A percentile compares a stretch with the other conserved stretches of the same genome.
phyloP scores from a whole-genome alignment of 2,888 invertebrate genomes.

The Herminia tarsipennalis region DNA sequence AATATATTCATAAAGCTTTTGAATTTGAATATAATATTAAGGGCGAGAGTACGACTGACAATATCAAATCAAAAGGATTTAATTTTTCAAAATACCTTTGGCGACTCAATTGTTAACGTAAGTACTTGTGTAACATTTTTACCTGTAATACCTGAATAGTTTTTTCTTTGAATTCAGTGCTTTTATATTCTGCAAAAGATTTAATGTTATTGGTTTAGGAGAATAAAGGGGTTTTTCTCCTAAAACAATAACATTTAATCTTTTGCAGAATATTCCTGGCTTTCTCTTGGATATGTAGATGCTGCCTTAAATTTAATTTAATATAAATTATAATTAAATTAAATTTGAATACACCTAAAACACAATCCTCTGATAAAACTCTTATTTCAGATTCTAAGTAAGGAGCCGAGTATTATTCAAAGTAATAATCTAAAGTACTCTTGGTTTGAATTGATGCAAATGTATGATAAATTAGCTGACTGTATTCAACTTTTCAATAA shows the following conservation, averaged over 20 bases:
- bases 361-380: no score
- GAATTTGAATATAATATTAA: constrained; percentile 51
- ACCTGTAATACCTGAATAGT: constrained; percentile 19
- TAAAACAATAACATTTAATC: no score
- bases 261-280: no score
- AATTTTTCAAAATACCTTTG: constrained; percentile 39
- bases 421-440: constrained; percentile 43
- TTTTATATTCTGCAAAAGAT: no score
- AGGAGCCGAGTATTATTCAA: constrained; percentile 37
- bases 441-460: constrained; percentile 72
- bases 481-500: constrained; percentile 60
- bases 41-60: constrained; percentile 38
- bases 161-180: background rate
- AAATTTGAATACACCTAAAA: no score
- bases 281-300: no score
- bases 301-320: no score
- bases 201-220: no score
- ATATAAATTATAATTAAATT: no score
- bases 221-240: no score
- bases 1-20: constrained; percentile 53
- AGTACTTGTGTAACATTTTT: constrained; percentile 18
- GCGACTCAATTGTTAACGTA: constrained; percentile 45
- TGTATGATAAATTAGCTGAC: constrained; percentile 68
- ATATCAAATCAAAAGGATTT: constrained; percentile 36
- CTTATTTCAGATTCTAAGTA: constrained; percentile 36